Evolutionary conservation across 2,797 vertebrate species (phyloP), one percentile per base, ranked within the genome.

Genomic region (Lepus townsendii): DNA sequence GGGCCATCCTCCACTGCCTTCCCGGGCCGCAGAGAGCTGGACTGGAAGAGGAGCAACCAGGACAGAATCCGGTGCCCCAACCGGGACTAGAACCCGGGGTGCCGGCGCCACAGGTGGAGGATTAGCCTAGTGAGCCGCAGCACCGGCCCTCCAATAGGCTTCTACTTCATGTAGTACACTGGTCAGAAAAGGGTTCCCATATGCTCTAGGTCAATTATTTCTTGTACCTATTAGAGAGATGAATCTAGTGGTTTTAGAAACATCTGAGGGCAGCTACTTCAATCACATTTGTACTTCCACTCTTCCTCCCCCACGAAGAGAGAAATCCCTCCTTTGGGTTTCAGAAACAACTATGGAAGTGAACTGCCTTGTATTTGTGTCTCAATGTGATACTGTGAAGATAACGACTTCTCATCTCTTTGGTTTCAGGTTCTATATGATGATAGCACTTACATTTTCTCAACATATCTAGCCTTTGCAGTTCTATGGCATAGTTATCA

Each of bases 341-440:
- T 84, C 50, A 19, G n/a, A 88, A 88, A 90, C 3, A 72, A 16
- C 11, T 16, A 60, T 12, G 17, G 24, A 47, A 87, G 22, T 80
- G 66, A 75, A 78, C 3, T 47, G 42, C 7, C 73, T 78, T 82
- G 52, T 7, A 7, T 90, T 93, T 80, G n/a, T 27, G 5, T 57
- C 3, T 88, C 57, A 47, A 26, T 50, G 16, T 54, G 35, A 88
- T 60, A 35, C 50, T 52, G 77, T 20, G 32, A 63, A 83, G 90
- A 30, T 42, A 66, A 27, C 11, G 60, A 16, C 69, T 52, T 71
- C 42, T 92, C 35, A 50, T 95, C 52, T 83, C 20, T 72, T 60
- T 60, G 68, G 42, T 32, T 82, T 12, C 42, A n/a, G 27, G 32
- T 72, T 94, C 94, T 83, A 77, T 89, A 63, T 69, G 73, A 83